phyloP scores from a whole-genome alignment of 2,888 invertebrate genomes.

The Dasypolia templi region DNA sequence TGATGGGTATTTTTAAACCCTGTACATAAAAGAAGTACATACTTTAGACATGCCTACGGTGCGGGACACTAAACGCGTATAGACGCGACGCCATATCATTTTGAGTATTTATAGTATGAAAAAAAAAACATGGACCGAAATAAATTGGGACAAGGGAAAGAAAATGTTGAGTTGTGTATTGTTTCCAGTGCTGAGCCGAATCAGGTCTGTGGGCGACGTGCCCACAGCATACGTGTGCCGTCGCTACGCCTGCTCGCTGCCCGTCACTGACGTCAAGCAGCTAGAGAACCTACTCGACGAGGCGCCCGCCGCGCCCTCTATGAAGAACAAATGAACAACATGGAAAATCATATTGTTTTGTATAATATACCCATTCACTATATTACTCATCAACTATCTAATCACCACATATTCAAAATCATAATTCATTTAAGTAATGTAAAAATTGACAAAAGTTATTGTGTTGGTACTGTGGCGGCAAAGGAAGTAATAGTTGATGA shows the following conservation, averaged over 20 bases:
- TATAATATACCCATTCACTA: slow-evolving; percentile 58
- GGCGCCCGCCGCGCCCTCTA: slow-evolving; percentile 61
- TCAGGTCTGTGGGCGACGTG: slow-evolving; percentile 90
- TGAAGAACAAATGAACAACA: slow-evolving; percentile 60
- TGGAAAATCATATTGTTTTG: slow-evolving; percentile 41
- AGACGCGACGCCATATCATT: not conserved
- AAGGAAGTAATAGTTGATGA: too few relatives aligned
- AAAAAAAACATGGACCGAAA: not conserved
- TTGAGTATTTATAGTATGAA: not conserved
- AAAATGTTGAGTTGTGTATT: not conserved
- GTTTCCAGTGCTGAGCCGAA: slow-evolving; percentile 84
- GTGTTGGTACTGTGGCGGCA: too few relatives aligned
- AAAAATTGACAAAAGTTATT: not conserved
- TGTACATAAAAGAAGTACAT: not conserved
- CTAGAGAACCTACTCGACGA: slow-evolving; percentile 91
- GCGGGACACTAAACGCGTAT: not conserved
- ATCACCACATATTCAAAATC: slow-evolving; percentile 22
- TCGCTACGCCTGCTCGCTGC: slow-evolving; percentile 93
- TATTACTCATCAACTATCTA: slow-evolving; percentile 50
- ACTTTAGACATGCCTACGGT: not conserved
- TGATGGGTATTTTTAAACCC: not conserved
- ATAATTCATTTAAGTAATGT: slow-evolving; percentile 26
- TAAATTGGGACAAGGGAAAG: not conserved
- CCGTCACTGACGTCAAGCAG: slow-evolving; percentile 92
- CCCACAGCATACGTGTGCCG: slow-evolving; percentile 95